Percentiles rank a stretch among this genome's conserved stretches.
Evolutionary conservation across 2,797 vertebrate genomes (phyloP).

Genomic region (Sphenodon punctatus): DNA sequence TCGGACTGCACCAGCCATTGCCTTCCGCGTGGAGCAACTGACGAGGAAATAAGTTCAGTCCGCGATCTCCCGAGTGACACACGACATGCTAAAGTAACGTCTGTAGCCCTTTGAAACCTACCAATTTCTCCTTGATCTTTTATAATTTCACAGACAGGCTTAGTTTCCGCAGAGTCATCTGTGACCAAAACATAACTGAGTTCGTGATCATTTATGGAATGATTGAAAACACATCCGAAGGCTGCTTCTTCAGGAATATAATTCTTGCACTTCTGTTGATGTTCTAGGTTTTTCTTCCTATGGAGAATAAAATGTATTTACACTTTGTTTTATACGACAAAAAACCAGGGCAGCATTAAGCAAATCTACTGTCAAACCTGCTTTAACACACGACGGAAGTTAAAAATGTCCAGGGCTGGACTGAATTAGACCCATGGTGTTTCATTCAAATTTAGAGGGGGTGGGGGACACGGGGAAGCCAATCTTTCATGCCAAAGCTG

Average conservation of each 20-base stretch:
- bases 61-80: not conserved
- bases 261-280: constrained; percentile 55
- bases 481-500: too few relatives aligned
- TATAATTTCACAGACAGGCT: constrained; percentile 38
- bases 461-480: too few relatives aligned
- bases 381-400: not conserved
- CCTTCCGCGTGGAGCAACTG: not conserved
- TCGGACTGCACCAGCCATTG: not conserved
- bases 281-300: constrained; percentile 61
- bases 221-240: constrained; percentile 64
- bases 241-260: constrained; percentile 17
- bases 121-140: constrained; percentile 31
- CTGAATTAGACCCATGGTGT: not conserved
- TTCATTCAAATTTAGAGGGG: not conserved
- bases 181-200: constrained; percentile 48
- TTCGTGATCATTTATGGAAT: not conserved
- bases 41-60: not conserved
- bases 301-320: not conserved
- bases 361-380: not conserved
- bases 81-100: not conserved
- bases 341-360: not conserved
- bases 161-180: constrained; percentile 31
- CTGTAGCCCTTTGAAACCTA: constrained; percentile 8
- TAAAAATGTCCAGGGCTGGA: not conserved
- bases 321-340: not conserved